Conservation (phyloP, 1,140 invertebrate genomes). For the Hyposmocoma kahamanoa region DNA sequence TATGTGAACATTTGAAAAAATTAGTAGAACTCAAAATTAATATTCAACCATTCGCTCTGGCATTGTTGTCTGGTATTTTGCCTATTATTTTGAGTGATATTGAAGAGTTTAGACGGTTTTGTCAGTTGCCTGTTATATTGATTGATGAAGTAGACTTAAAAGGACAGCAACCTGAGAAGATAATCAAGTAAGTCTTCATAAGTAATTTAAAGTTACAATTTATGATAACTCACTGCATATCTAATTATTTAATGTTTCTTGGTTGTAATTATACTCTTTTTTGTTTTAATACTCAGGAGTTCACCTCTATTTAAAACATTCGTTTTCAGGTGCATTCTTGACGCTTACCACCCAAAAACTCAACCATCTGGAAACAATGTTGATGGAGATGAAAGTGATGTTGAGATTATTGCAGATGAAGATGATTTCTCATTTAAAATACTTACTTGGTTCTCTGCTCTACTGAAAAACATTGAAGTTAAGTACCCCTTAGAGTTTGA, state of each 20-base stretch:
- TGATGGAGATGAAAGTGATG: conserved; percentile 51
- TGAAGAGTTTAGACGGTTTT: conserved; percentile 55
- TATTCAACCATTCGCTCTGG: conserved; percentile 71
- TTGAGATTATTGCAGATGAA: conserved; percentile 64
- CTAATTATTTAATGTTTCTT: no score
- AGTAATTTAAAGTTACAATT: neutral
- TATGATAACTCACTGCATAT: conserved; percentile 2
- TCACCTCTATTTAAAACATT: no score
- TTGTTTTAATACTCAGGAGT: no score
- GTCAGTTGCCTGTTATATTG: conserved; percentile 67
- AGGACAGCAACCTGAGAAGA: conserved; percentile 54
- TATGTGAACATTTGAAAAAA: conserved; percentile 70
- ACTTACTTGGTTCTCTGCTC: conserved; percentile 69
- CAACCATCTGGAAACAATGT: conserved; percentile 10
- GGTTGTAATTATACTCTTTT: neutral
- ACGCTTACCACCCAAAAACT: conserved; percentile 20
- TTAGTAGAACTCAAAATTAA: conserved; percentile 68
- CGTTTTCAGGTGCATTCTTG: conserved; percentile 66
- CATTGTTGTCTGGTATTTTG: conserved; percentile 65
- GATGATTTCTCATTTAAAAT: conserved; percentile 34
- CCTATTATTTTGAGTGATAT: conserved; percentile 45
- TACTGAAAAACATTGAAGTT: conserved; percentile 73
- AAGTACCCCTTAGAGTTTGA: conserved; percentile 82
- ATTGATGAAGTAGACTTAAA: conserved; percentile 73
- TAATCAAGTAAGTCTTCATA: conserved; percentile 70